Evolutionary conservation across 2,113 vertebrate species (phyloP).

Genomic region (Oryzias celebensis): DNA sequence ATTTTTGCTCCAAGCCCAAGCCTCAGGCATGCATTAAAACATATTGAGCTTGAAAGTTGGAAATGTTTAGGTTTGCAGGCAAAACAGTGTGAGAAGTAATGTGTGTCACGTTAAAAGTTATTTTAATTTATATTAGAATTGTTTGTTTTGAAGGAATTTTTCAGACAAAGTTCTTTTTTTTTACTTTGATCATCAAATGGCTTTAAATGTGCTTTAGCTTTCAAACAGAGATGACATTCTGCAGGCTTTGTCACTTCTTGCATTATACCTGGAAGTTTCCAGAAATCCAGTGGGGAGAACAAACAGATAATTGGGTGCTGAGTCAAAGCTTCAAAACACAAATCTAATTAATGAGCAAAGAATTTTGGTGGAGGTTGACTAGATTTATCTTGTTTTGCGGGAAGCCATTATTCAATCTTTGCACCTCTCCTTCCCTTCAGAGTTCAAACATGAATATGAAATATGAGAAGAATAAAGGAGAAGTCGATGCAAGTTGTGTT

Average conservation of each 20-base stretch:
- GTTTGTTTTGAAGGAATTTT: no score
- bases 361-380: constrained; percentile 46
- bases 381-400: constrained; percentile 41
- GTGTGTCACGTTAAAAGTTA: no score
- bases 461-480: constrained; percentile 13
- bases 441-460: constrained; percentile 39
- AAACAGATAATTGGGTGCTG: constrained; percentile 26
- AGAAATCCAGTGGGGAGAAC: constrained; percentile 66
- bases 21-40: constrained; percentile 31
- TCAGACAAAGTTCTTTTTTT: no score
- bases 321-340: constrained; percentile 60
- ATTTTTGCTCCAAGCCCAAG: background rate
- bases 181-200: no score
- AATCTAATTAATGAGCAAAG: constrained; percentile 63
- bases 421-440: constrained; percentile 20
- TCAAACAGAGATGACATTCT: no score
- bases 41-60: constrained; percentile 27
- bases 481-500: constrained; percentile 23
- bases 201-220: no score
- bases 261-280: constrained; percentile 33
- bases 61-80: constrained; percentile 22
- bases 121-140: no score
- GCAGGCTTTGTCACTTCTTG: no score
- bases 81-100: no score
- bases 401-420: constrained; percentile 22